Conservation (phyloP, 1,140 invertebrate species). For the Conus ventricosus region DNA sequence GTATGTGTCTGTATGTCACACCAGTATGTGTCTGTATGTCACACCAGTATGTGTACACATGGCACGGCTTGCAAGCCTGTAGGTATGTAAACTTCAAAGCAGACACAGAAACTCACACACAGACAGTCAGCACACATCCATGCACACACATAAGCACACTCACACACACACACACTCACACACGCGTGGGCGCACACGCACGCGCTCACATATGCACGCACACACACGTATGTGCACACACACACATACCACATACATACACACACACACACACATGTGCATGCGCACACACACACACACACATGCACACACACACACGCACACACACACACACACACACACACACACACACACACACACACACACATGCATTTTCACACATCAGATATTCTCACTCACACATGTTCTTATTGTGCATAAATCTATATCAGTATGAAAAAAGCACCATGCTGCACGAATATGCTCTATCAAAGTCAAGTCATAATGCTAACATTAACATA, state of each 20-base stretch:
- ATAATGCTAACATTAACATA: no score
- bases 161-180: not conserved
- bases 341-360: not conserved
- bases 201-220: no score
- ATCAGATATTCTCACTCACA: not conserved
- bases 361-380: not conserved
- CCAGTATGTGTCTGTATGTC: no score
- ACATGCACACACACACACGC: not conserved
- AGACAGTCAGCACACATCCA: not conserved
- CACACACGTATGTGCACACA: not conserved
- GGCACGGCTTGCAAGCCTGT: no score
- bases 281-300: not conserved
- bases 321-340: not conserved
- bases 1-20: not conserved
- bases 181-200: no score
- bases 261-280: no score
- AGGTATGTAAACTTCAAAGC: no score
- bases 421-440: not conserved
- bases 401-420: not conserved
- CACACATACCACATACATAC: not conserved
- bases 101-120: not conserved
- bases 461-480: no score
- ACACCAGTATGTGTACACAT: not conserved
- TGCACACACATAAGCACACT: not conserved
- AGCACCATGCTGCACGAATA: not conserved